Evolutionary conservation across 2,797 vertebrate genomes (phyloP).

Genomic region (Argya squamiceps): DNA sequence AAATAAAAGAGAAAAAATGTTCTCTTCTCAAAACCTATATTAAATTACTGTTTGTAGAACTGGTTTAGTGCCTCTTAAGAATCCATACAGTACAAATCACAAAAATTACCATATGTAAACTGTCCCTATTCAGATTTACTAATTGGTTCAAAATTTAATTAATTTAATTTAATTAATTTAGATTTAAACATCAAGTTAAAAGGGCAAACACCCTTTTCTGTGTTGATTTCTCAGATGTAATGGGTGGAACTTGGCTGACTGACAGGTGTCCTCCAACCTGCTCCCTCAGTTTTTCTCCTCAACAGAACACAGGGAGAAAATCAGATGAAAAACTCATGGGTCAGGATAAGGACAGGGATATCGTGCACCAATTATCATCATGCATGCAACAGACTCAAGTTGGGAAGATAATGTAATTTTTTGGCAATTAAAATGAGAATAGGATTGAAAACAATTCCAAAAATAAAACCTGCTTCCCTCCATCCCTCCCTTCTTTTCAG

Average conservation of each 20-base stretch:
- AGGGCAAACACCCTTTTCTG: neutral
- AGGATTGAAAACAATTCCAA: neutral
- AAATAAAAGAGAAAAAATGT: neutral
- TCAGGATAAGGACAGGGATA: neutral
- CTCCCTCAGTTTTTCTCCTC: neutral
- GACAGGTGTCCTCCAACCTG: neutral
- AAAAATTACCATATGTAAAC: neutral
- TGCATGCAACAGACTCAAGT: rapidly evolving
- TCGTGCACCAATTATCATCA: rapidly evolving
- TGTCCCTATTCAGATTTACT: neutral
- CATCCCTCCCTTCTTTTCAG: neutral
- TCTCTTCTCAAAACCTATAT: neutral
- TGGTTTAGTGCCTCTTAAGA: neutral
- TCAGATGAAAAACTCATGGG: neutral
- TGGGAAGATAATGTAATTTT: neutral
- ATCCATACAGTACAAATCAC: neutral
- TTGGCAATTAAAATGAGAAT: neutral
- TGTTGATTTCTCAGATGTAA: neutral
- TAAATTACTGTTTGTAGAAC: neutral
- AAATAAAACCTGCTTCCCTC: neutral
- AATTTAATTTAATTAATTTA: neutral
- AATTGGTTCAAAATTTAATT: neutral
- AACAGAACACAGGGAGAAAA: neutral
- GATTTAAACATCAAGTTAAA: neutral
- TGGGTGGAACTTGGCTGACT: neutral